Conservation (phyloP, 2,797 vertebrate genomes). For the Cossypha dichroa region DNA sequence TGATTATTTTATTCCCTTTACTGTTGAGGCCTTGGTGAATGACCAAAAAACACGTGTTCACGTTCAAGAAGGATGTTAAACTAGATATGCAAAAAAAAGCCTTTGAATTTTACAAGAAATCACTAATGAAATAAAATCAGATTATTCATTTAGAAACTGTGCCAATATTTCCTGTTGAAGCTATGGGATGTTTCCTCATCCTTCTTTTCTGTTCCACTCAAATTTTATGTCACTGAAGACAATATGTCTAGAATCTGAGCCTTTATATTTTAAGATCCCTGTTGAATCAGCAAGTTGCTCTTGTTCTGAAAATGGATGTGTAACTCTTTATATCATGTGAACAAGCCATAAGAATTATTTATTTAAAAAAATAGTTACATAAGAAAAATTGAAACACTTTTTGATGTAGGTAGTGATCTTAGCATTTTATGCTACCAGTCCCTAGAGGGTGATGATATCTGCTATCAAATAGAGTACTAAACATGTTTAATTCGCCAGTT, state of each 20-base stretch:
- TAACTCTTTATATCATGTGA: not conserved
- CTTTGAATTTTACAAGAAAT: not conserved
- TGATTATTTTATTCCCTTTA: not conserved
- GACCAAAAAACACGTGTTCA: not conserved
- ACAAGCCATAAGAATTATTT: not conserved
- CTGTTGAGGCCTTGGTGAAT: not conserved
- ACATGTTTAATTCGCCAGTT: not conserved
- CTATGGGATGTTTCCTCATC: not conserved
- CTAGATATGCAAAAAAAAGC: rapidly evolving
- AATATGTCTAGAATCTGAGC: not conserved
- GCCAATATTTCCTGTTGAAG: not conserved
- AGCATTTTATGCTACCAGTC: not conserved
- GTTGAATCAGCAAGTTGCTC: not conserved
- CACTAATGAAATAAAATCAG: not conserved
- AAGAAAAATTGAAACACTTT: not conserved
- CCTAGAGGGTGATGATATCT: not conserved
- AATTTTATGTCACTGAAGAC: not conserved
- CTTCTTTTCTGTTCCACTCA: not conserved
- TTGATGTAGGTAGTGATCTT: not conserved
- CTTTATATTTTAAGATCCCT: not conserved
- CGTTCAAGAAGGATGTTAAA: not conserved
- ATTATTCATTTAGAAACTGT: not conserved
- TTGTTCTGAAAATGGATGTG: not conserved
- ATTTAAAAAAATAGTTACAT: not conserved
- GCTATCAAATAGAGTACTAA: not conserved